These are phyloP conservation scores for Conus canariensis DNA, from an alignment of 2,888 invertebrate genomes.

Conservation along the genomic window DNA sequence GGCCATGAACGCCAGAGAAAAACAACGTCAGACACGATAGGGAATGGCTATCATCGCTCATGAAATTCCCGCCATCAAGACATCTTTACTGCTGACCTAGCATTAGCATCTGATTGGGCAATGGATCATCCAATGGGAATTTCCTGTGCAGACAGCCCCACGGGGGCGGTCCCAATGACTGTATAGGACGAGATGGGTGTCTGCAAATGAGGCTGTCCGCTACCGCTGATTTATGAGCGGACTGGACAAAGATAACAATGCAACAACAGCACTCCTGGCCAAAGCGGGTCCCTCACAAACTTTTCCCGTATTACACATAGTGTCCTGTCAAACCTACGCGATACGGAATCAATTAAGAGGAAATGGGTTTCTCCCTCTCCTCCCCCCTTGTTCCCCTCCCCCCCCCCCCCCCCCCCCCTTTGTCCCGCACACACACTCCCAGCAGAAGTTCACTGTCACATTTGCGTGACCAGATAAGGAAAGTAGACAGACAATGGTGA, in stretches of 20 bases:
- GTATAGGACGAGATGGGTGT: no score
- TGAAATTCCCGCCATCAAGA: background rate
- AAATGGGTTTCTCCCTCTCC: no score
- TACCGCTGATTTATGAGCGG: background rate
- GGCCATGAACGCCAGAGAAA: background rate
- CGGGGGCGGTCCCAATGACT: background rate
- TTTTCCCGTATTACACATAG: no score
- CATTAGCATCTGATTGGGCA: slow-evolving; percentile 4
- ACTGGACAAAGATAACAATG: background rate
- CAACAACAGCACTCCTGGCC: background rate
- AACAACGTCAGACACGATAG: background rate
- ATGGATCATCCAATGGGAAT: slow-evolving; percentile 14
- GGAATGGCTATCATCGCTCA: background rate
- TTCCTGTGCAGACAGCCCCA: background rate
- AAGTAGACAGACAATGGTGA: no score
- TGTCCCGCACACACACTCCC: no score
- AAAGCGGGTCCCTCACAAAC: no score
- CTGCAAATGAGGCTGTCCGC: background rate
- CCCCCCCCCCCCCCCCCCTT: no score
- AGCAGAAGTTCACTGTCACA: no score
- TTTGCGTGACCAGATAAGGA: no score
- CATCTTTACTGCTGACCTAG: background rate
- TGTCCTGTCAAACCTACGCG: no score
- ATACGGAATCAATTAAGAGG: no score
- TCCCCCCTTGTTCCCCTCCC: no score